These are phyloP conservation scores for Microcebus murinus DNA, from an alignment of 2,113 vertebrate genomes.

Conservation along the genomic window DNA sequence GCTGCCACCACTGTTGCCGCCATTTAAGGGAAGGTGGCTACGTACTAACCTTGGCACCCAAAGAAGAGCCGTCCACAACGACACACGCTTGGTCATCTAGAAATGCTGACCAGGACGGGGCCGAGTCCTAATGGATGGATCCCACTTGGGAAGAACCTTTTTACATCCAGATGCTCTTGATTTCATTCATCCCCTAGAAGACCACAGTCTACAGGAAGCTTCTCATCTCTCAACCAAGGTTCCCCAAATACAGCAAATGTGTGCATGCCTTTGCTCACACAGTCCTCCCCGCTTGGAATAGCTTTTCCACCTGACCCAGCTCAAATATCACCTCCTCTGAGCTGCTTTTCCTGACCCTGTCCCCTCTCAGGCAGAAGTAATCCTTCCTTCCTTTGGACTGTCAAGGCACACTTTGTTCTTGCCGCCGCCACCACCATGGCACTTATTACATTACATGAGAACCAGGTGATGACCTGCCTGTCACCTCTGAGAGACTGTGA, in stretches of 20 bases:
- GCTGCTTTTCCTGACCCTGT: conserved; percentile 22
- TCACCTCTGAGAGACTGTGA: not conserved
- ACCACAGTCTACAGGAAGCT: not conserved
- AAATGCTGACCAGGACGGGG: not conserved
- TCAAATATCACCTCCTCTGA: conserved; percentile 59
- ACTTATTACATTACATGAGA: not conserved
- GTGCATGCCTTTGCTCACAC: not conserved
- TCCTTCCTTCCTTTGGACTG: conserved; percentile 57
- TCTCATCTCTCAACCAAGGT: not conserved
- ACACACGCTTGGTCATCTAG: not conserved
- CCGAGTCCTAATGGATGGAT: not conserved
- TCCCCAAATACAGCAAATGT: not conserved
- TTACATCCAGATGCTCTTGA: not conserved
- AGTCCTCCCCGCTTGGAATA: conserved; percentile 34
- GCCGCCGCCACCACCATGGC: not conserved
- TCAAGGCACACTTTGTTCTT: conserved; percentile 18
- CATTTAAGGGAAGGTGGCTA: conserved; percentile 29
- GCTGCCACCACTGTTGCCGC: not conserved
- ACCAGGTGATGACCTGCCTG: not conserved
- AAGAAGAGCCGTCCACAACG: not conserved
- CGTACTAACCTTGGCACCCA: not conserved
- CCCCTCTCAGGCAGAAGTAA: conserved; percentile 7
- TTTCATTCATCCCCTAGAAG: conserved; percentile 16
- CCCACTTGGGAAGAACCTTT: not conserved
- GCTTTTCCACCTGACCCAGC: conserved; percentile 54